phyloP scores from a whole-genome alignment of 2,888 invertebrate species.

The Andricus curvator region DNA sequence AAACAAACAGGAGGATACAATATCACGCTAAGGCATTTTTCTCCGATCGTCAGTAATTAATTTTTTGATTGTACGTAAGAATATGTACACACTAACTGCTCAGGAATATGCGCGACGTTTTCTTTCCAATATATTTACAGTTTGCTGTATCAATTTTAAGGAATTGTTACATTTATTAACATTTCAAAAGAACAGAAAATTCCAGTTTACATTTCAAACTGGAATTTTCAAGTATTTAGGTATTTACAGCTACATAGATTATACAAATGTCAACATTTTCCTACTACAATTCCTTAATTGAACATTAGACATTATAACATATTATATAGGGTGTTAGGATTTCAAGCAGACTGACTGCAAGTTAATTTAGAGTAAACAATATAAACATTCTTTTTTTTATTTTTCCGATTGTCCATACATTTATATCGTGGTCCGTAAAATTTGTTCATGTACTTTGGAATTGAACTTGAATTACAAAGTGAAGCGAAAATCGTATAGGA shows the following conservation, averaged over 20 bases:
- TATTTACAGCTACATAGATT: neutral
- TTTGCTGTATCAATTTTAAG: slow-evolving; percentile 47
- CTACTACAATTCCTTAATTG: neutral
- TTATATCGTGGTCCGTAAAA: neutral
- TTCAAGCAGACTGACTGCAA: too few relatives aligned
- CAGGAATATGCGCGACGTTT: slow-evolving; percentile 54
- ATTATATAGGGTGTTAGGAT: too few relatives aligned
- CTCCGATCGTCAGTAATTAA: neutral
- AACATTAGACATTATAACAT: neutral
- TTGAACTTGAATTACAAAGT: neutral
- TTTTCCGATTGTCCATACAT: neutral
- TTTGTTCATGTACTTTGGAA: neutral
- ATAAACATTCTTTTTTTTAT: neutral
- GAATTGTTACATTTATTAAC: slow-evolving; percentile 5
- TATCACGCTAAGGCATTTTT: slow-evolving; percentile 4
- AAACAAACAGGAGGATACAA: neutral
- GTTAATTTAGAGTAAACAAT: neutral
- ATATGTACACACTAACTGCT: neutral
- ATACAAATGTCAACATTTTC: neutral
- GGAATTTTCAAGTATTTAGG: neutral
- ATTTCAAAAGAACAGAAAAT: neutral
- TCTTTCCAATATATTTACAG: slow-evolving; percentile 66
- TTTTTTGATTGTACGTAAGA: slow-evolving; percentile 8
- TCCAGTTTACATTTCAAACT: neutral
- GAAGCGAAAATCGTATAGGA: neutral